phyloP scores from a whole-genome alignment of 2,797 vertebrate species.

The Crenichthys baileyi region DNA sequence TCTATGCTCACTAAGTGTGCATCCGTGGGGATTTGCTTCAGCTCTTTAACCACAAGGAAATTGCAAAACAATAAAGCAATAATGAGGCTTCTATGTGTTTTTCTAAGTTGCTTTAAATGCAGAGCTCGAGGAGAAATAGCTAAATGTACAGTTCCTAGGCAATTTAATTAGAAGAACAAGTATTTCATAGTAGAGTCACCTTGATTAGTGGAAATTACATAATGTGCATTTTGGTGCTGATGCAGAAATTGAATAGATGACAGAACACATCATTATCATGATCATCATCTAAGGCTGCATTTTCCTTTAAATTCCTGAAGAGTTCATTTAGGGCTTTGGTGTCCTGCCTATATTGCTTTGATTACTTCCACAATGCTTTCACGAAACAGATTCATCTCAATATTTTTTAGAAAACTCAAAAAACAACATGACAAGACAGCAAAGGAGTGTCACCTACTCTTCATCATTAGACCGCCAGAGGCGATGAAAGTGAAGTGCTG shows the following conservation, averaged over 20 bases:
- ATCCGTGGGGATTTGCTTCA: not conserved
- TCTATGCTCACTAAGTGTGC: not conserved
- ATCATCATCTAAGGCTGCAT: not conserved
- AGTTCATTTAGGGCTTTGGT: not conserved
- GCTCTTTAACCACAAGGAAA: not conserved
- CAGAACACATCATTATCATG: conserved; percentile 15
- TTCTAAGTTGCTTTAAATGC: not conserved
- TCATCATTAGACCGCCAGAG: conserved; percentile 3
- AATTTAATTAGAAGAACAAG: not conserved
- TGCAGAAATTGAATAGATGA: conserved; percentile 13
- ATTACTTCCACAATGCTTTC: conserved; percentile 8
- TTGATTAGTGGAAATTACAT: not conserved
- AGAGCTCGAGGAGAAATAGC: not conserved
- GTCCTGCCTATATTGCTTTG: not conserved
- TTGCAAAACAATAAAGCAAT: not conserved
- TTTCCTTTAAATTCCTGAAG: conserved; percentile 1
- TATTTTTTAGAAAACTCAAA: conserved; percentile 1
- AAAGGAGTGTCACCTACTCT: not conserved
- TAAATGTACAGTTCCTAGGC: not conserved
- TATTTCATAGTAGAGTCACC: not conserved
- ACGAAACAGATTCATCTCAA: not conserved
- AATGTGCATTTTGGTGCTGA: not conserved
- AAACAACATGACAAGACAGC: conserved; percentile 8
- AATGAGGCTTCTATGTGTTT: not conserved
- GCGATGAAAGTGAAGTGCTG: conserved; percentile 9